Percentiles rank a stretch among this genome's conserved stretches.
Evolutionary conservation across 1,140 invertebrate species (phyloP).

Genomic region (Hydropsyche tenuis): DNA sequence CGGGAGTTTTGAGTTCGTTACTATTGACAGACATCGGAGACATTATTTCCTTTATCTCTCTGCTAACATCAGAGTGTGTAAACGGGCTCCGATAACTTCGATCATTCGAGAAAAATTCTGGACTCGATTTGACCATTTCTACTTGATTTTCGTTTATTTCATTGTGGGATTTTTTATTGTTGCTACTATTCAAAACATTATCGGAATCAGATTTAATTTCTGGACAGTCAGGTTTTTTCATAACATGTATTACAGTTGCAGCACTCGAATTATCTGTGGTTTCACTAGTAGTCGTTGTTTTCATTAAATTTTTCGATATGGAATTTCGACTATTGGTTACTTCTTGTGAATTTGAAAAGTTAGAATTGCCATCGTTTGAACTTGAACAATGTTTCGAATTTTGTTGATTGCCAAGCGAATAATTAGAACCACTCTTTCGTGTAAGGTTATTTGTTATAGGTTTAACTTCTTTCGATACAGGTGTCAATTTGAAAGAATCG

Average conservation of each 20-base stretch:
- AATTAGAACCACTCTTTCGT: neutral
- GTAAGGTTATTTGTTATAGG: neutral
- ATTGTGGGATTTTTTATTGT: neutral
- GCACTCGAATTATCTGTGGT: constrained; percentile 2
- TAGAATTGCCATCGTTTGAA: neutral
- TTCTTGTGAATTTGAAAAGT: neutral
- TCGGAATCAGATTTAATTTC: constrained; percentile 18
- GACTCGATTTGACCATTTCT: constrained; percentile 13
- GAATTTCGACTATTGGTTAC: neutral
- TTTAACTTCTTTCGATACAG: neutral
- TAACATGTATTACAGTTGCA: neutral
- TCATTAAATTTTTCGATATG: neutral
- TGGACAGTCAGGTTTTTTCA: neutral
- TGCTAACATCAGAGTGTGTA: constrained; percentile 42
- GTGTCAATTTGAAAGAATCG: neutral
- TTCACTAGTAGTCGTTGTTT: neutral
- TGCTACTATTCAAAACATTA: neutral
- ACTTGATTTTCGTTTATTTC: neutral
- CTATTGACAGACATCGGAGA: constrained; percentile 41
- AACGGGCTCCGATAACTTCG: neutral
- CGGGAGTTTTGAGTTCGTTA: constrained; percentile 25
- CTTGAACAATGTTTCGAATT: neutral
- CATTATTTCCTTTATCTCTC: constrained; percentile 44
- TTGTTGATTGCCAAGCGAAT: neutral
- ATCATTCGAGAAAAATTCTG: constrained; percentile 11